These are phyloP conservation scores for Sesamia inferens DNA, from an alignment of 2,888 invertebrate genomes.

Conservation along the genomic window DNA sequence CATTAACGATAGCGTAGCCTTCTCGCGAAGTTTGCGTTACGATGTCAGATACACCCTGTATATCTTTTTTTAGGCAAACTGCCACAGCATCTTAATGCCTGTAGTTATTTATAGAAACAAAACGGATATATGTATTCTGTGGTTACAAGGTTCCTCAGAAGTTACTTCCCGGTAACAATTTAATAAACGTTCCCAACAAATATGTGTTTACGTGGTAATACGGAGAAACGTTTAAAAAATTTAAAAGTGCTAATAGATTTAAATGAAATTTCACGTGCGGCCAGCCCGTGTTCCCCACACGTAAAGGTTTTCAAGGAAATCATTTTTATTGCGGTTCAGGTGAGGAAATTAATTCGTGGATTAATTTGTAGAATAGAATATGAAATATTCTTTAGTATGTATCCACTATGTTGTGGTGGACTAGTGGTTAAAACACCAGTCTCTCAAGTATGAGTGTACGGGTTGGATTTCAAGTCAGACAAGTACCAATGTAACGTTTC, in stretches of 20 bases:
- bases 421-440: too few species aligned
- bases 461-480: too few species aligned
- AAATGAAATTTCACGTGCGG: conserved; percentile 42
- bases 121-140: too few species aligned
- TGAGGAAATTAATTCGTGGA: conserved; percentile 40
- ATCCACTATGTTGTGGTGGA: too few species aligned
- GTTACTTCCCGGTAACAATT: neutral
- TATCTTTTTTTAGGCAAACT: neutral
- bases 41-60: too few species aligned
- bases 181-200: neutral
- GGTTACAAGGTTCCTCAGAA: neutral
- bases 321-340: conserved; percentile 37
- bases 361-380: neutral
- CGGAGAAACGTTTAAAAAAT: conserved; percentile 40
- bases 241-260: conserved; percentile 44
- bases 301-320: conserved; percentile 62
- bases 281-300: conserved; percentile 30
- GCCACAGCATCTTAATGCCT: neutral
- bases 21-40: too few species aligned
- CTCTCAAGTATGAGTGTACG: too few species aligned
- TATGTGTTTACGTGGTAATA: conserved; percentile 7
- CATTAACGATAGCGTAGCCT: too few species aligned
- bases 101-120: too few species aligned
- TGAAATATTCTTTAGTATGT: neutral
- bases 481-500: too few species aligned